Conservation (phyloP, 2,888 invertebrate genomes). For the Willowsia nigromaculata region DNA sequence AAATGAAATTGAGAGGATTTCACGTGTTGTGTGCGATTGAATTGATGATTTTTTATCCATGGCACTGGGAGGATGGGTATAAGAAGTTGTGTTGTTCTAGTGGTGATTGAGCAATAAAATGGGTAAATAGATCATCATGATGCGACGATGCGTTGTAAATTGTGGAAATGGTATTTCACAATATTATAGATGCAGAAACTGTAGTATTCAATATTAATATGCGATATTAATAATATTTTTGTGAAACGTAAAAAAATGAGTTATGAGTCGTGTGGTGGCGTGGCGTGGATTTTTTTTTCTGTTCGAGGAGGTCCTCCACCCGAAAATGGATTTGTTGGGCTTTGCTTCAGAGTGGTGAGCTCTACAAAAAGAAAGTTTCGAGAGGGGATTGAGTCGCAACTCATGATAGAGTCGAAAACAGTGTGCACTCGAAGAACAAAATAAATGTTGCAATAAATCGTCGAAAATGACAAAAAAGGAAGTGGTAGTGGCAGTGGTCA, state of each 20-base stretch:
- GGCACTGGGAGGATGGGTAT: neutral
- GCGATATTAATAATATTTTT: slow-evolving; percentile 13
- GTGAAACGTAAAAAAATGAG: slow-evolving; percentile 46
- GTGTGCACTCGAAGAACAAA: neutral
- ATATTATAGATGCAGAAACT: neutral
- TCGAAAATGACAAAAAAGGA: slow-evolving; percentile 46
- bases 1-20: slow-evolving; percentile 47
- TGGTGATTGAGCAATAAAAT: slow-evolving; percentile 49
- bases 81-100: neutral
- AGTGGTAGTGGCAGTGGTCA: slow-evolving; percentile 21
- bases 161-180: slow-evolving; percentile 29
- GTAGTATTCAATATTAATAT: slow-evolving; percentile 23
- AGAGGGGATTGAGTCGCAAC: neutral
- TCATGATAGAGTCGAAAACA: neutral
- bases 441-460: slow-evolving; percentile 47
- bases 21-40: neutral
- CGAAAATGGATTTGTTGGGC: slow-evolving; percentile 60
- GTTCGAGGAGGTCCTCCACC: slow-evolving; percentile 42
- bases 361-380: slow-evolving; percentile 33
- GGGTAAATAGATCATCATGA: slow-evolving; percentile 58
- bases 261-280: slow-evolving; percentile 52
- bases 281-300: slow-evolving; percentile 9
- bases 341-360: neutral
- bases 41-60: neutral
- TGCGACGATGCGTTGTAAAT: neutral